phyloP scores from a whole-genome alignment of 2,888 invertebrate genomes.

The Eupithecia dodoneata region DNA sequence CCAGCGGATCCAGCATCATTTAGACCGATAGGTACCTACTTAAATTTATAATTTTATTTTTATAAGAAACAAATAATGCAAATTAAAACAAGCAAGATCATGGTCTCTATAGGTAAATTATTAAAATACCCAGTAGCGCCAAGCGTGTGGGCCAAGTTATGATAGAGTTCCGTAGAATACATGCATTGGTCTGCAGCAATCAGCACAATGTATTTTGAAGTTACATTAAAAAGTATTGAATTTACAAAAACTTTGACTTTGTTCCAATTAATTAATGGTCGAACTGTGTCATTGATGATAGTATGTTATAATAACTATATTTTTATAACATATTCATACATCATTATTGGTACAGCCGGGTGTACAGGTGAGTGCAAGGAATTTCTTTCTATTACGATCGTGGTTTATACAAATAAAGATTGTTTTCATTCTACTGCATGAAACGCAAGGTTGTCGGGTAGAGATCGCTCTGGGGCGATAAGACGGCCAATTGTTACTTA shows the following conservation, averaged over 20 bases:
- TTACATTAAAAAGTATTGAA: background rate
- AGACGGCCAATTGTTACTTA: too few species aligned
- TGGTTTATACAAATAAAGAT: background rate
- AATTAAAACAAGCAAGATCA: background rate
- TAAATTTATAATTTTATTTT: slow-evolving; percentile 10
- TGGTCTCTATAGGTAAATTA: background rate
- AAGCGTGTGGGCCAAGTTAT: background rate
- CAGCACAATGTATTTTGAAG: background rate
- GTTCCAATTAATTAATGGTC: background rate
- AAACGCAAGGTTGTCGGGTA: too few species aligned
- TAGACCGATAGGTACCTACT: background rate
- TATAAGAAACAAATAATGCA: background rate
- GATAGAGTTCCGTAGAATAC: background rate
- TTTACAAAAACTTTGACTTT: background rate
- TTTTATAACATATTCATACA: too few species aligned
- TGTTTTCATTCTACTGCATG: background rate
- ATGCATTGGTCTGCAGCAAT: too few species aligned
- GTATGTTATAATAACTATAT: too few species aligned
- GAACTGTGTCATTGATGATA: background rate
- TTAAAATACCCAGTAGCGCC: background rate
- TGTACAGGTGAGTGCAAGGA: background rate
- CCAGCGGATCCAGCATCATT: background rate
- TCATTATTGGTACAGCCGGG: background rate
- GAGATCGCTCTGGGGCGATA: too few species aligned
- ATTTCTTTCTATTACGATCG: background rate